Percentiles rank a stretch among this genome's conserved stretches.
These are phyloP conservation scores for Hemichromis elongatus DNA, from an alignment of 2,113 vertebrate species.

Conservation along the genomic window DNA sequence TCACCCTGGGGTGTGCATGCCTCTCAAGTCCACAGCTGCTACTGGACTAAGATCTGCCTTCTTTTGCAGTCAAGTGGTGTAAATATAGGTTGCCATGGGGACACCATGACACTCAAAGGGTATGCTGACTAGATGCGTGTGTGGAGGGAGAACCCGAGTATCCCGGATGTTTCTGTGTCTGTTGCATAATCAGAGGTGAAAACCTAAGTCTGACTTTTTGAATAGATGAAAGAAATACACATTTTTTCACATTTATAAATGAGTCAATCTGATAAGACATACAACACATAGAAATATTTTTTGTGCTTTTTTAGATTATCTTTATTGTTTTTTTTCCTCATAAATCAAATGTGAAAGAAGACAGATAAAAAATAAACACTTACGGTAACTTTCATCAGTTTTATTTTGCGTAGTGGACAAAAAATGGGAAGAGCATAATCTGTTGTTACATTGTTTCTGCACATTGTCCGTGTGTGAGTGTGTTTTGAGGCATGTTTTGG, in stretches of 20 bases:
- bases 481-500: background rate
- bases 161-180: slow-evolving; percentile 24
- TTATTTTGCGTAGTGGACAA: background rate
- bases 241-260: background rate
- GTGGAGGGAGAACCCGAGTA: slow-evolving; percentile 8
- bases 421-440: background rate
- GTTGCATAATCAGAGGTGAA: slow-evolving; percentile 1
- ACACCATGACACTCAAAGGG: slow-evolving; percentile 53
- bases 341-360: background rate
- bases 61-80: slow-evolving; percentile 42
- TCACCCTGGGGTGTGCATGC: background rate
- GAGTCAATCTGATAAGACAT: background rate
- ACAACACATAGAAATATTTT: background rate
- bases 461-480: no score
- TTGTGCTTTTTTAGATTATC: background rate
- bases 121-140: slow-evolving; percentile 33
- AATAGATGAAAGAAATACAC: background rate
- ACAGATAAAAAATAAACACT: background rate
- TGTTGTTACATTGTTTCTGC: background rate
- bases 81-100: slow-evolving; percentile 74
- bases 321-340: background rate
- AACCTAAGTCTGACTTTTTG: background rate
- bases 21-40: slow-evolving; percentile 51
- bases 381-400: background rate
- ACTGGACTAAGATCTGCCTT: slow-evolving; percentile 32